Base-by-base conservation (phyloP, 2,888 invertebrate species). In the Synergus laeviventris region DNA sequence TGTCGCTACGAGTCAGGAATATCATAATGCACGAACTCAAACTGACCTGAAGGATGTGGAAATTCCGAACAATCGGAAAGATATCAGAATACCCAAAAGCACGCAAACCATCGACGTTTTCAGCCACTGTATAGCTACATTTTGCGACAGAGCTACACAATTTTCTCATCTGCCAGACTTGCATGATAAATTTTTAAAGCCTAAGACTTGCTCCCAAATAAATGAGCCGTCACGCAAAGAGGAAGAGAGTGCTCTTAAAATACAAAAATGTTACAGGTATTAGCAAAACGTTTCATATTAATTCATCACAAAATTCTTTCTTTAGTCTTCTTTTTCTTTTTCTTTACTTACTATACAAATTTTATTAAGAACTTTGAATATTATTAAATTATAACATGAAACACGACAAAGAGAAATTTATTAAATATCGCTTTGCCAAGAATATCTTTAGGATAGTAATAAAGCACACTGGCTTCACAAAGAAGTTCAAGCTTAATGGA, bases 21-120 rank as follows among this genome's bases (percentile, higher is more conserved):
- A 95, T 89, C 94, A 96, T 87, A 95, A 98, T 91, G 97, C 97
- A 5, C 94, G 93, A 83, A 94, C 96, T 1, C 97, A 97, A 92
- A 97, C 97, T 93, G 76, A 76, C 56, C 76, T 54, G 14, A 42
- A 74, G 45, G 76, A 73, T 8, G 8, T 18, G 21, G 42, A 64
- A 42, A 73, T 79, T 45, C 78, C 79, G 79, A 74, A 81, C 81
- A 75, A 77, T 73, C 60, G n/a, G 16, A 42, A 79, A 14, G 31
- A 74, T 81, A 74, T 64, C 49, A 21, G 73, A 60, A 49, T 42
- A 42, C 18, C 77, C 73, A 70, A 77, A 74, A 81, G 77, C 79
- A 83, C 83, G 79, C 83, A 81, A 77, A 86, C 86, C 66, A 70
- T 77, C 39, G 12, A 39, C 18, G 12, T 64, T 42, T 64, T 21